Evolutionary conservation across 2,888 invertebrate genomes (phyloP), one percentile per base, ranked within the genome.

Genomic region (Callosobruchus maculatus): DNA sequence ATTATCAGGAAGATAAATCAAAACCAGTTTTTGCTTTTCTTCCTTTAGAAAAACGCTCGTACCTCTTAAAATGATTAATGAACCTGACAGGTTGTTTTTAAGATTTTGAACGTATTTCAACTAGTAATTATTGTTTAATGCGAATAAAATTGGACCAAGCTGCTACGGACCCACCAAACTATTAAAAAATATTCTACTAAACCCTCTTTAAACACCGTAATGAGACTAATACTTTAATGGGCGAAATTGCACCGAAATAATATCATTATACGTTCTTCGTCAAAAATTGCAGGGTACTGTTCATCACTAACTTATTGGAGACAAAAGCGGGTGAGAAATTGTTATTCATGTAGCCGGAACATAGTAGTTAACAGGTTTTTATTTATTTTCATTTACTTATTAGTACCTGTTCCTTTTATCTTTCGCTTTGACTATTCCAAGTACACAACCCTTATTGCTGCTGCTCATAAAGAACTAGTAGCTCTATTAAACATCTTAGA

Each of bases 61-160:
- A 68, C 68, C 68, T 68, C 68, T 22, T 68, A 22, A 22, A 68
- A 68, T 68, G 68, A 68, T 68, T 68, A 68, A 68, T 68, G 68
- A 68, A 68, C 21, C 21, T 21, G 68, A 18, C 21, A 68, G 68
- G 68, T 68, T 68, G 68, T 68, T 68, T 68, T 22, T 21, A 68
- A 68, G 68, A 68, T 68, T 68, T 68, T 21, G 22, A 22, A 21
- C 21, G 21, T 21, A 21, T 68, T 68, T 20, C 68, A 68, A 68
- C 68, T 68, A 22, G 68, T 68, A 68, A 68, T 68, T 68, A 68
- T 68, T 68, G 68, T 18, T 68, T 68, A 68, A 68, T 68, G 68
- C 68, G 68, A 68, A 68, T 68, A 68, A 68, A 20, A 68, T 68
- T 68, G 68, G 68, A 68, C 68, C 68, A 68, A 49, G 49, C 49